Evolutionary conservation across 1,140 invertebrate genomes (phyloP).

Genomic region (Anoplolepis gracilipes): DNA sequence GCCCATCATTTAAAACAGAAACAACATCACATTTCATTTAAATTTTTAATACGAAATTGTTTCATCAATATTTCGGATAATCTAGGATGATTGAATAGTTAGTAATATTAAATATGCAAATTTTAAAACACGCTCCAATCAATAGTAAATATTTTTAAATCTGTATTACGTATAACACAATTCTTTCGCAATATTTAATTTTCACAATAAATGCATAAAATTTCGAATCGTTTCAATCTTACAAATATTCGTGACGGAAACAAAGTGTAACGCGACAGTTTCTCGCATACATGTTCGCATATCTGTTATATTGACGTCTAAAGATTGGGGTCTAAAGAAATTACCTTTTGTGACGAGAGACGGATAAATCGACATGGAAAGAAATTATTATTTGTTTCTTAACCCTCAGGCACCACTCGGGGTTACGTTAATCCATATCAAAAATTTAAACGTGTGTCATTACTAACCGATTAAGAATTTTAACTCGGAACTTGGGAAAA

Average conservation of each 20-base stretch:
- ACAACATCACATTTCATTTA: not conserved
- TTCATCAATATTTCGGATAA: not conserved
- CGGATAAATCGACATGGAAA: conserved; percentile 1
- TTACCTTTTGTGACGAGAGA: not conserved
- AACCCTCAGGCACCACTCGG: too few relatives aligned
- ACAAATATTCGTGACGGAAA: conserved; percentile 4
- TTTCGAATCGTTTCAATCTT: conserved; percentile 14
- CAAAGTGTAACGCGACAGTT: not conserved
- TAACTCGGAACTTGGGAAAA: too few relatives aligned
- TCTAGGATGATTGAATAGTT: not conserved
- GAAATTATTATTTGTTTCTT: conserved; percentile 39
- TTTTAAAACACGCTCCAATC: conserved; percentile 9
- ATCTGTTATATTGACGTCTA: conserved; percentile 30
- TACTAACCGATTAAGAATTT: too few relatives aligned
- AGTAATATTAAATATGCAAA: not conserved
- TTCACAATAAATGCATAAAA: conserved; percentile 1
- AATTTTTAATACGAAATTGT: conserved; percentile 1
- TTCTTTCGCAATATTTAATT: conserved; percentile 22
- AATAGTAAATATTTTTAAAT: not conserved
- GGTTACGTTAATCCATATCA: too few relatives aligned
- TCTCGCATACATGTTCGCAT: not conserved
- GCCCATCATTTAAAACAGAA: not conserved
- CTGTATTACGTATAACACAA: conserved; percentile 1
- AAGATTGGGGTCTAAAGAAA: conserved; percentile 7
- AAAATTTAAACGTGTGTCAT: too few relatives aligned